These are phyloP conservation scores for Diplosoma virens DNA, from an alignment of 23 tunicate genomes.

Conservation along the genomic window DNA sequence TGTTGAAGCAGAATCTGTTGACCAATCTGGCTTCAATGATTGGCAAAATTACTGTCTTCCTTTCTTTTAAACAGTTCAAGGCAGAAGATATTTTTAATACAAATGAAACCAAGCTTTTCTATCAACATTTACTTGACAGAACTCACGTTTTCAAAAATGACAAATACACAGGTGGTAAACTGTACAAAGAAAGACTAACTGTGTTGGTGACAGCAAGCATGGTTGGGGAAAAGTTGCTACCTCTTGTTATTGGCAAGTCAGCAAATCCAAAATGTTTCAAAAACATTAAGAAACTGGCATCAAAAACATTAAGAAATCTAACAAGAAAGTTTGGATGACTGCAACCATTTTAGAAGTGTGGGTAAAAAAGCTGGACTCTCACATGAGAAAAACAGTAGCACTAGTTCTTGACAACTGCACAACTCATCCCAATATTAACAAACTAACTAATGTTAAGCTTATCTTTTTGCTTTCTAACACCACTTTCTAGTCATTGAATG, in stretches of 20 bases:
- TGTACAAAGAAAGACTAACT: conserved; percentile 12
- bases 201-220: conserved; percentile 4
- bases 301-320: background rate
- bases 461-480: conserved; percentile 12
- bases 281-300: background rate
- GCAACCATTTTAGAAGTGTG: background rate
- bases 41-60: conserved; percentile 22
- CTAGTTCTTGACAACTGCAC: background rate
- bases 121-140: conserved; percentile 6
- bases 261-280: conserved; percentile 18
- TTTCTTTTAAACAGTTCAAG: background rate
- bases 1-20: conserved; percentile 23
- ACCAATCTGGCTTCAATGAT: background rate
- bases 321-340: background rate
- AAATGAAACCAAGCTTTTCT: conserved; percentile 20
- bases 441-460: conserved; percentile 5
- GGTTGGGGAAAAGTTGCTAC: background rate
- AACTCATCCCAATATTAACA: background rate
- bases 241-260: background rate
- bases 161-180: conserved; percentile 17
- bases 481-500: background rate
- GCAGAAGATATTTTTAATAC: conserved; percentile 17
- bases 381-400: background rate
- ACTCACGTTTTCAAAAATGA: conserved; percentile 11
- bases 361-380: background rate